Percentiles rank a stretch among this genome's conserved stretches.
Conservation (phyloP, 2,113 vertebrate genomes). For the Rynchops niger region DNA sequence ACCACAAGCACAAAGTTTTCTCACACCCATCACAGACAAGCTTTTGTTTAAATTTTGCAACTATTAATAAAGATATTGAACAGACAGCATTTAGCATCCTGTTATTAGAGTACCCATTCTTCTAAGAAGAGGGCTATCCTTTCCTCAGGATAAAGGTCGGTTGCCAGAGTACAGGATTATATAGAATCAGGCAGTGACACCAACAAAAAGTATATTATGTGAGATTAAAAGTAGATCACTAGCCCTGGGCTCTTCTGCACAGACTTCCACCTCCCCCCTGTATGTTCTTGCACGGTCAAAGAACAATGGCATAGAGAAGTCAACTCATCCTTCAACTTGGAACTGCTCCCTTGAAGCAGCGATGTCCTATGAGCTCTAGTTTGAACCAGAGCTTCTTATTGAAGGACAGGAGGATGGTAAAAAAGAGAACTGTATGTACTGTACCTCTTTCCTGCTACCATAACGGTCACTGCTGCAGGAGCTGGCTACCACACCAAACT, state of each 20-base stretch:
- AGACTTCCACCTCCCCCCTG: neutral
- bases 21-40: neutral
- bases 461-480: neutral
- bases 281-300: neutral
- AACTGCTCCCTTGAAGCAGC: neutral
- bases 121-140: neutral
- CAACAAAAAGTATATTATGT: neutral
- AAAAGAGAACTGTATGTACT: neutral
- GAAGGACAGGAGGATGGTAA: neutral
- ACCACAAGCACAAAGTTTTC: neutral
- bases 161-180: slow-evolving; percentile 14
- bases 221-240: neutral
- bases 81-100: neutral
- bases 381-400: neutral
- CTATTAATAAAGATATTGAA: neutral
- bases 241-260: neutral
- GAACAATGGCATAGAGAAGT: neutral
- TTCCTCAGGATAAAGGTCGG: neutral
- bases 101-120: neutral
- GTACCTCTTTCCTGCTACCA: neutral
- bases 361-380: neutral
- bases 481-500: neutral
- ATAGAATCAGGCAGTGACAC: neutral
- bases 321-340: neutral
- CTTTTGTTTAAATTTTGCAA: neutral